phyloP scores from a whole-genome alignment of 2,113 vertebrate species.

The Albula goreensis region DNA sequence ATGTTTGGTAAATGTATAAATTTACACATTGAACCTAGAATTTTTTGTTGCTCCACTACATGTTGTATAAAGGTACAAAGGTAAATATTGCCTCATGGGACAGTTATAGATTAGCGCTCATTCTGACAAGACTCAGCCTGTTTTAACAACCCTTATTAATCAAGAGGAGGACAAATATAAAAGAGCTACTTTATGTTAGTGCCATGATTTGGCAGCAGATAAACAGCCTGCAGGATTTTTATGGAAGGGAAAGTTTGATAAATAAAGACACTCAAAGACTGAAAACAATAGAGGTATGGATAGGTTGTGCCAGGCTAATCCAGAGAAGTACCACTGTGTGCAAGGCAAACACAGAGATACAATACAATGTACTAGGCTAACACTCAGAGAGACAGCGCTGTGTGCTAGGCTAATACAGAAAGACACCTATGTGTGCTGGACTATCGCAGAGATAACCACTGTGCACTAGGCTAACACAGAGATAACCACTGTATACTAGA shows the following conservation, averaged over 20 bases:
- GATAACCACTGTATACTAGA: no score
- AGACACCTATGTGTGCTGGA: background rate
- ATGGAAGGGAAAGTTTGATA: background rate
- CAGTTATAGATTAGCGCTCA: background rate
- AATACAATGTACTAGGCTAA: no score
- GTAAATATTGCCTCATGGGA: background rate
- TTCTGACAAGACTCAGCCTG: background rate
- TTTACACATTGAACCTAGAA: background rate
- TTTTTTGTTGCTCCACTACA: no score
- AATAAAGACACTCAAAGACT: background rate
- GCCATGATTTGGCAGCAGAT: background rate
- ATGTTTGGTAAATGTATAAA: background rate
- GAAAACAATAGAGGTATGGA: background rate
- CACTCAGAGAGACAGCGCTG: background rate
- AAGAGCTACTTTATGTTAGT: background rate
- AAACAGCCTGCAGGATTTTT: background rate
- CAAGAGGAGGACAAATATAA: background rate
- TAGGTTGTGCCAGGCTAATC: no score
- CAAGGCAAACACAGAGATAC: no score
- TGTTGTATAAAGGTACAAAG: background rate
- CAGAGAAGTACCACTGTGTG: no score
- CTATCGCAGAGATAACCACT: no score
- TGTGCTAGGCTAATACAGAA: background rate
- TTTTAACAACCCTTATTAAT: background rate
- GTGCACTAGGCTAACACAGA: no score